These are phyloP conservation scores for Nyctalus aviator DNA, from an alignment of 2,797 vertebrate species.

Conservation along the genomic window DNA sequence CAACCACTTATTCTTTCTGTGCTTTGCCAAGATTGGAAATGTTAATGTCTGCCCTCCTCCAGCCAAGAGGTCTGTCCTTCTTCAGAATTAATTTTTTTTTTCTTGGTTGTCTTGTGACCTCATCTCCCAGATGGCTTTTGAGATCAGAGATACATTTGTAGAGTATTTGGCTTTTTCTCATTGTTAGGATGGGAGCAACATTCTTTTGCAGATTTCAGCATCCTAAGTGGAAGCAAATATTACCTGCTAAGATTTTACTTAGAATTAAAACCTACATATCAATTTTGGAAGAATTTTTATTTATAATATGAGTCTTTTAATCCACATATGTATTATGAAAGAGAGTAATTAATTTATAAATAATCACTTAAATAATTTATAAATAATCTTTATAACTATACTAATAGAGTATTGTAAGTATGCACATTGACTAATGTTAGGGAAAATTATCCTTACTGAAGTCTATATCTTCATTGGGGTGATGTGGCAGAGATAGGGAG, in stretches of 20 bases:
- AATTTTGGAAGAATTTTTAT: neutral
- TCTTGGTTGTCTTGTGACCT: neutral
- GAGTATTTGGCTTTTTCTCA: neutral
- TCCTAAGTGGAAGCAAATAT: neutral
- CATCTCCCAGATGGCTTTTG: neutral
- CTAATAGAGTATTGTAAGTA: neutral
- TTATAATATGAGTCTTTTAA: neutral
- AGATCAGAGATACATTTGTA: neutral
- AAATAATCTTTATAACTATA: neutral
- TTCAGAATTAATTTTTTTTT: neutral
- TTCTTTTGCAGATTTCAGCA: neutral
- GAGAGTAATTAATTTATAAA: neutral
- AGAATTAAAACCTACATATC: neutral
- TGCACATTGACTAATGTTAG: neutral
- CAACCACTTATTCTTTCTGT: neutral
- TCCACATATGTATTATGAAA: neutral
- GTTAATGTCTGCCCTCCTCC: neutral
- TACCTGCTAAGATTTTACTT: neutral
- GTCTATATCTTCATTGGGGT: neutral
- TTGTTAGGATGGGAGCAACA: neutral
- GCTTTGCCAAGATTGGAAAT: neutral
- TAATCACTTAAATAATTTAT: neutral
- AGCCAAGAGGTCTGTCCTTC: neutral
- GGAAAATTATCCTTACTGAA: neutral
- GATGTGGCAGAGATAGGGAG: neutral